Conservation (phyloP, 1,140 invertebrate species). For the Periplaneta americana region DNA sequence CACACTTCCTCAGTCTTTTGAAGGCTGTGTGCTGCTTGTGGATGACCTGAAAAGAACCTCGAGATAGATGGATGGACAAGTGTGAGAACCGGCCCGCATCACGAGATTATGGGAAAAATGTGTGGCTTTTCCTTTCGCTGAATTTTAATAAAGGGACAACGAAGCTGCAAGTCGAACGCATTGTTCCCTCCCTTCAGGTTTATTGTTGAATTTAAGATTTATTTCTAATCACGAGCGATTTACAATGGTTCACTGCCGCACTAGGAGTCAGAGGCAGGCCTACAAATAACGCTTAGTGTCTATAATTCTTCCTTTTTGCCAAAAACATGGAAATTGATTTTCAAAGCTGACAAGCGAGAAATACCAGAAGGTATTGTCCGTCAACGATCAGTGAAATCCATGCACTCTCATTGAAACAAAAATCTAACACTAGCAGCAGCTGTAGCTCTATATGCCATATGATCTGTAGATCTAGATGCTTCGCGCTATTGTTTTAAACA, state of each 20-base stretch:
- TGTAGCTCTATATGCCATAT: too few species aligned
- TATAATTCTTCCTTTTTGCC: not conserved
- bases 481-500: too few species aligned
- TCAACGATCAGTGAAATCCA: too few species aligned
- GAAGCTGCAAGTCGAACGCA: not conserved
- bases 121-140: not conserved
- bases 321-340: not conserved
- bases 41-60: conserved; percentile 8
- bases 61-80: conserved; percentile 13
- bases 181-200: not conserved
- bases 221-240: not conserved
- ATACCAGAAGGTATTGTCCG: too few species aligned
- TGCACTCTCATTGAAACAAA: too few species aligned
- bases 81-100: not conserved
- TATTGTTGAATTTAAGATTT: not conserved
- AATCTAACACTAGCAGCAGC: too few species aligned
- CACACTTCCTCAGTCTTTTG: conserved; percentile 7
- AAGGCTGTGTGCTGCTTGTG: not conserved
- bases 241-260: not conserved
- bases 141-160: not conserved
- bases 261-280: not conserved
- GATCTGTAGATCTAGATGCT: too few species aligned
- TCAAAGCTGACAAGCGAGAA: not conserved
- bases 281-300: not conserved
- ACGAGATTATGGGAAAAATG: not conserved